Evolutionary conservation across 2,797 vertebrate genomes (phyloP).

Genomic region (Neostethus bicornis): DNA sequence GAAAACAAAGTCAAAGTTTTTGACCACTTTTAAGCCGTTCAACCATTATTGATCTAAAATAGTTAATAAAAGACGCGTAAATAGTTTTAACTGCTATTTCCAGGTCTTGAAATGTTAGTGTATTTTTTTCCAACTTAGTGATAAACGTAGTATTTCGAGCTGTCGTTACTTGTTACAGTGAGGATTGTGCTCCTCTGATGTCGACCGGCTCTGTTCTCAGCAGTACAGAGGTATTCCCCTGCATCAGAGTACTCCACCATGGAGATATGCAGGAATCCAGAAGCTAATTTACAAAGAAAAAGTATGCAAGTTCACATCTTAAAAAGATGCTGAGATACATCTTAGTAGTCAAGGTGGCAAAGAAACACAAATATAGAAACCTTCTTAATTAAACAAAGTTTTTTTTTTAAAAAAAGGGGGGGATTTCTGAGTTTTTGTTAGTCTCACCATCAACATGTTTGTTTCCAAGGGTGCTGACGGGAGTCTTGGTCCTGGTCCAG

Average conservation of each 20-base stretch:
- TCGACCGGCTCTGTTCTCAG: slow-evolving; percentile 74
- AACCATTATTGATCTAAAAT: neutral
- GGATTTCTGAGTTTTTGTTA: neutral
- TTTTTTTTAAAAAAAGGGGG: neutral
- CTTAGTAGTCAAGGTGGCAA: too few species aligned
- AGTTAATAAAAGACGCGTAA: neutral
- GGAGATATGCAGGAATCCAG: slow-evolving; percentile 71
- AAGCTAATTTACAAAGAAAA: neutral
- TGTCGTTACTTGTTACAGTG: slow-evolving; percentile 61
- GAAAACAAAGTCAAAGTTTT: neutral
- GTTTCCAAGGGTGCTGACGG: slow-evolving; percentile 31
- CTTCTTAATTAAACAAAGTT: too few species aligned
- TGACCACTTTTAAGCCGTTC: neutral
- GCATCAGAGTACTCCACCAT: slow-evolving; percentile 64
- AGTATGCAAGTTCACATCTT: neutral
- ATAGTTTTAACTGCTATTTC: neutral
- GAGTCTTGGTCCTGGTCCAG: slow-evolving; percentile 62
- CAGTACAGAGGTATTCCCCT: slow-evolving; percentile 78
- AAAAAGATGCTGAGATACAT: too few species aligned
- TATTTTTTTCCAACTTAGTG: neutral
- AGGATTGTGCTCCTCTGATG: slow-evolving; percentile 67
- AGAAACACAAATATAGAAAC: too few species aligned
- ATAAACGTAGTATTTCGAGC: neutral
- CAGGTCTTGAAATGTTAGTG: too few species aligned
- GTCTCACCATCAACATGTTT: slow-evolving; percentile 65